A percentile compares a stretch with the other conserved stretches of the same genome.
Evolutionary conservation across 2,797 vertebrate genomes (phyloP).

Genomic region (Picus viridis): DNA sequence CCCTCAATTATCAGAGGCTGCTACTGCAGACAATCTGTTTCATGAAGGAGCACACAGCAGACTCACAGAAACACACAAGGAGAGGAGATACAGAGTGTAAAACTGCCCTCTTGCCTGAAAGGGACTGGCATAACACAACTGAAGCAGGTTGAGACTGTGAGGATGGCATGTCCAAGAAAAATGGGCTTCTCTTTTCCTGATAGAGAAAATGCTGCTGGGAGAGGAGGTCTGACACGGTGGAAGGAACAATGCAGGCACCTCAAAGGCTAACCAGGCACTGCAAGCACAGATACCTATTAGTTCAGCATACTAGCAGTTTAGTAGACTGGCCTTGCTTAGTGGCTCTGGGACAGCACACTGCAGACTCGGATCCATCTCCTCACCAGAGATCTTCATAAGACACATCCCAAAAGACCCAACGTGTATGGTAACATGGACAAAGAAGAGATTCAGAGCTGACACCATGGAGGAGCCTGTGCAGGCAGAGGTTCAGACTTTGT

Average conservation of each 20-base stretch:
- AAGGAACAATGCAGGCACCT: background rate
- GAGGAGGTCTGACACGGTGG: background rate
- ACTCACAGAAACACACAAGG: background rate
- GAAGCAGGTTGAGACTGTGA: background rate
- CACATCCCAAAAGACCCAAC: accelerated
- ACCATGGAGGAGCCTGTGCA: background rate
- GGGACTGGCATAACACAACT: background rate
- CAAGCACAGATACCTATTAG: background rate
- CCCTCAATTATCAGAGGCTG: background rate
- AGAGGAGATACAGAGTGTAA: background rate
- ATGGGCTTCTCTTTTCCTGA: background rate
- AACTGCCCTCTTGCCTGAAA: background rate
- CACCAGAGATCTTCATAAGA: background rate
- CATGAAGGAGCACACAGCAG: background rate
- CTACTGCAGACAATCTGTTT: background rate
- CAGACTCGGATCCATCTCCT: background rate
- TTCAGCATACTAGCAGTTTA: background rate
- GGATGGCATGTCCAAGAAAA: background rate
- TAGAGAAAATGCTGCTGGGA: background rate
- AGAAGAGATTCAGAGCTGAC: background rate
- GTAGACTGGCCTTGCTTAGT: background rate
- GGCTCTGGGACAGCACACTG: background rate
- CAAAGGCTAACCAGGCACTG: background rate
- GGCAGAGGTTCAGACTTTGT: background rate
- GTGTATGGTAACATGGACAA: background rate